These are phyloP conservation scores for Syngnathus rostellatus DNA, from an alignment of 2,797 vertebrate species.

Conservation along the genomic window DNA sequence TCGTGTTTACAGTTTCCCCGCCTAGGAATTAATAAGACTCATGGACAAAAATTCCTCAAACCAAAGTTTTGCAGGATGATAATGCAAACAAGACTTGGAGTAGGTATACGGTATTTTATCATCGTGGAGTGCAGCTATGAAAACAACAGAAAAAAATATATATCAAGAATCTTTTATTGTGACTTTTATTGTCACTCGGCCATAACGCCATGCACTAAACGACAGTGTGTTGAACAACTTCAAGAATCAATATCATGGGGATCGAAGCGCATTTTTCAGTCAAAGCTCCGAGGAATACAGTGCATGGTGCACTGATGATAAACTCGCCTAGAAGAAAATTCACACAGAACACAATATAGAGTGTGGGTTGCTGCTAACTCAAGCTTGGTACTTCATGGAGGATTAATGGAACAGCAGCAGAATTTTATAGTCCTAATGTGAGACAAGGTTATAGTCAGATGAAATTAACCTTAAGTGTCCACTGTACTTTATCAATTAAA, in stretches of 20 bases:
- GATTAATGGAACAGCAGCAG: slow-evolving; percentile 21
- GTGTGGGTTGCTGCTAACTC: background rate
- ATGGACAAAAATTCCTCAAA: background rate
- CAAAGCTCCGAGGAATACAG: background rate
- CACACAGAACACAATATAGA: background rate
- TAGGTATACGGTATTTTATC: background rate
- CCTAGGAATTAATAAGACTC: background rate
- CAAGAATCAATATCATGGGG: background rate
- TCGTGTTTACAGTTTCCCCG: slow-evolving; percentile 18
- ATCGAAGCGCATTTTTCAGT: background rate
- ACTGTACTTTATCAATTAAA: slow-evolving; percentile 41
- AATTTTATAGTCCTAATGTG: slow-evolving; percentile 28
- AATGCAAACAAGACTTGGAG: background rate
- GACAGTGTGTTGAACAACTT: background rate
- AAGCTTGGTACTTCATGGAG: slow-evolving; percentile 12
- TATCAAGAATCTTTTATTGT: background rate
- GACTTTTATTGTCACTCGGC: background rate
- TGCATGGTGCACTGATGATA: background rate
- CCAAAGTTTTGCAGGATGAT: background rate
- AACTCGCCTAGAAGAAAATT: background rate
- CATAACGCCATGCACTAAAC: background rate
- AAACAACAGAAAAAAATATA: background rate
- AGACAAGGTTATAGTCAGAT: slow-evolving; percentile 41
- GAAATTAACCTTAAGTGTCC: slow-evolving; percentile 8
- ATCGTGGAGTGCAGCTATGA: background rate